Conservation (phyloP, 2,797 vertebrate genomes). For the Enteromius trimaculatus region DNA sequence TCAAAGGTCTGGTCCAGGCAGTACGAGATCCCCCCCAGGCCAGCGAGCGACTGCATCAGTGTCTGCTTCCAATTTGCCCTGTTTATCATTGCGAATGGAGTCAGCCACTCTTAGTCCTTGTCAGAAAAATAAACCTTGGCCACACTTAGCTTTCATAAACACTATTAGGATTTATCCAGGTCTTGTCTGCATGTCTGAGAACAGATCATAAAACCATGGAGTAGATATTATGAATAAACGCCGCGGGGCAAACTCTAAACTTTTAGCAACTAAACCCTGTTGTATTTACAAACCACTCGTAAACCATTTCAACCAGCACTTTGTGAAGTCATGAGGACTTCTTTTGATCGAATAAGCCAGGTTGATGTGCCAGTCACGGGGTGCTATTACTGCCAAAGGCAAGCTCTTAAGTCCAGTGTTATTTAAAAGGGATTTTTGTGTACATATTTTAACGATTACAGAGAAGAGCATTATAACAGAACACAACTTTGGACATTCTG, state of each 20-base stretch:
- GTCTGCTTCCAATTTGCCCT: conserved; percentile 77
- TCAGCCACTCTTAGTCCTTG: conserved; percentile 68
- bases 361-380: not conserved
- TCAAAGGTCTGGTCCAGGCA: conserved; percentile 67
- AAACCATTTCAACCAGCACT: not conserved
- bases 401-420: not conserved
- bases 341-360: not conserved
- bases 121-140: conserved; percentile 62
- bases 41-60: conserved; percentile 63
- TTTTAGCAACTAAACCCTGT: not conserved
- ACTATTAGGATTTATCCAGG: conserved; percentile 50
- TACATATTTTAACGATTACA: not conserved
- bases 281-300: not conserved
- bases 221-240: not conserved
- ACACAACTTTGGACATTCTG: not conserved
- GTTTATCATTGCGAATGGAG: conserved; percentile 72
- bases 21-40: conserved; percentile 60
- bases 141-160: conserved; percentile 60
- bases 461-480: not conserved
- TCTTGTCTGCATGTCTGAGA: conserved; percentile 20
- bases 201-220: not conserved
- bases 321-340: not conserved
- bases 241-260: not conserved
- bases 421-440: not conserved
- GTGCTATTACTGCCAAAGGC: not conserved